Evolutionary conservation across 2,888 invertebrate species (phyloP).

Genomic region (Phania funesta): DNA sequence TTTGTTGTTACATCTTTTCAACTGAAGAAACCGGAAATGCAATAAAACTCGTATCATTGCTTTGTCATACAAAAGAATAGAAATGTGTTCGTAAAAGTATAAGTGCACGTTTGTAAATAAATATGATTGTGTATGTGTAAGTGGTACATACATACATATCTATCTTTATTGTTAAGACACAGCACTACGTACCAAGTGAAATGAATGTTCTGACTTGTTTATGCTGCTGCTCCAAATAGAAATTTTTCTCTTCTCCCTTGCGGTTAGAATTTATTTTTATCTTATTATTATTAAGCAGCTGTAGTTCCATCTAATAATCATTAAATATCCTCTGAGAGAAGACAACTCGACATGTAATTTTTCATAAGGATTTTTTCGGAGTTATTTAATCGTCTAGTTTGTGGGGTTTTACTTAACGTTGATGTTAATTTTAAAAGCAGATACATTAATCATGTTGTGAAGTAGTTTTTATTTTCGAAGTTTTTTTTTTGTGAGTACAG

Average conservation of each 20-base stretch:
- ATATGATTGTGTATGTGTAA: not conserved
- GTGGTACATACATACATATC: not conserved
- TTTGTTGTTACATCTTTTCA: not conserved
- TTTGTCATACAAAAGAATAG: not conserved
- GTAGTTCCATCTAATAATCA: constrained; percentile 45
- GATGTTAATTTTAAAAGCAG: constrained; percentile 41
- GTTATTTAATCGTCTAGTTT: constrained; percentile 26
- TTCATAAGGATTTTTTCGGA: constrained; percentile 38
- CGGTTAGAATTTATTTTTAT: not conserved
- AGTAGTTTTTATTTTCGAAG: not conserved
- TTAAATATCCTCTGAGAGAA: constrained; percentile 45
- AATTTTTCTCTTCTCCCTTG: constrained; percentile 36
- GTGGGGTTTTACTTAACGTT: constrained; percentile 21
- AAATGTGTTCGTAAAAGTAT: not conserved
- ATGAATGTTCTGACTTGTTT: not conserved
- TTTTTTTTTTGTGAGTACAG: constrained; percentile 1
- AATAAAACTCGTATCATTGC: constrained; percentile 24
- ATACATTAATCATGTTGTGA: constrained; percentile 54
- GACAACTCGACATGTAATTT: constrained; percentile 38
- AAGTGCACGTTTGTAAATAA: not conserved
- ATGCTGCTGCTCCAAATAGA: not conserved
- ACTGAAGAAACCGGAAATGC: constrained; percentile 54
- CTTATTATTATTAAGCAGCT: not conserved
- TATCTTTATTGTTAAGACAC: constrained; percentile 8
- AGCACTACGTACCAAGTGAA: not conserved